Base-by-base conservation (phyloP, 2,113 vertebrate genomes). In the Xyrauchen texanus region DNA sequence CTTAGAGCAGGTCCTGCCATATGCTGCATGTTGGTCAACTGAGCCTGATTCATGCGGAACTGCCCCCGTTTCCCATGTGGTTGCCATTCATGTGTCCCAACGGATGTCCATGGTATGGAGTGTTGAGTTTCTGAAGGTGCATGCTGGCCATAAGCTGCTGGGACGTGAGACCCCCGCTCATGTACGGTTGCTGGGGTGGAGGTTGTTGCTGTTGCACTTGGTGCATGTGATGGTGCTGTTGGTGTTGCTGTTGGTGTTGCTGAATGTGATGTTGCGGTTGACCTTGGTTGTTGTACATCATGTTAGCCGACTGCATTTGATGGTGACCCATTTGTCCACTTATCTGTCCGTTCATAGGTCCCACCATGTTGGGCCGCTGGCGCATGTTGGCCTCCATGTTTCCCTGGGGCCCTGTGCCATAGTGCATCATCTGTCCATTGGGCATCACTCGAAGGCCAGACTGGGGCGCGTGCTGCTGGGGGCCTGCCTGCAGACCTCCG, bases 61-160 rank as follows among this genome's bases (percentile, higher is more conserved):
- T 92, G 95, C 4, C 78, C 0, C 86, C 86, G 0, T 92, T 86
- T 0, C 85, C 93, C 91, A 94, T 89, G 77, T 94, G 92, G 82
- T 89, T 92, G 0, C 91, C 93, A 10, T 88, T 91, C 93, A 95
- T 93, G 16, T 86, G 88, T 66, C 93, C 88, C 65, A 93, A 84
- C 0, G 94, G 95, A 77, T 96, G 96, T 49, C 95, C 94, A 0
- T 98, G 95, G 88, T 96, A 96, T 88, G 94, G 94, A 8, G 95
- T 94, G 86, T 96, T 95, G 82, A 95, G 94, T 89, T 97, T 97
- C 86, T 98, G 98, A 77, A 97, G 91, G 83, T 99, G 97, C 93
- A 97, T 96, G 89, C 94, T 95, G 8, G 96, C 94, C 91, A 96
- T 94, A 0, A 96, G 93, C 85, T 97, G 95, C 84, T 95, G 95